phyloP scores from a whole-genome alignment of 2,797 vertebrate species.

The Manis javanica region DNA sequence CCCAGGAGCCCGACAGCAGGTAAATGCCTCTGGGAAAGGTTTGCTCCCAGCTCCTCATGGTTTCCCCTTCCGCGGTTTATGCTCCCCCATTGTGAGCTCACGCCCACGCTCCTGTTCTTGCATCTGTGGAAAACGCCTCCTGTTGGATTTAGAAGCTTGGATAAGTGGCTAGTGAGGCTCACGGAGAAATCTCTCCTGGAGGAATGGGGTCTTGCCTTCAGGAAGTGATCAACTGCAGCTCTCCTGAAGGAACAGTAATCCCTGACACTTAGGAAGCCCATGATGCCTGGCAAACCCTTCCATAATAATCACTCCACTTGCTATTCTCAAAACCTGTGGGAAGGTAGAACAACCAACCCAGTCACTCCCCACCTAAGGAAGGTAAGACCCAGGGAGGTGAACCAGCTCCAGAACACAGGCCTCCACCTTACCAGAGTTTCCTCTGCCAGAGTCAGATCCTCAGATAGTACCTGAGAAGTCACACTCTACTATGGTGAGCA shows the following conservation, averaged over 20 bases:
- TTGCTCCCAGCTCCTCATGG: fast-evolving
- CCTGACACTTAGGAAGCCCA: neutral
- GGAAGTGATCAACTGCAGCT: neutral
- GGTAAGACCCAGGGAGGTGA: neutral
- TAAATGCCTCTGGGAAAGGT: neutral
- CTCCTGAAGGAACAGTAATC: neutral
- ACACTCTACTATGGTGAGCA: neutral
- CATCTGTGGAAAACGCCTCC: neutral
- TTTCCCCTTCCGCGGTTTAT: fast-evolving
- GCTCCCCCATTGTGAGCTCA: neutral
- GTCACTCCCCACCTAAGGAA: neutral
- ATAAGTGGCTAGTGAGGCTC: neutral
- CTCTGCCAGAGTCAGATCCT: neutral
- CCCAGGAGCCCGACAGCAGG: no score
- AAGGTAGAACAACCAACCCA: neutral
- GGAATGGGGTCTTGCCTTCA: neutral
- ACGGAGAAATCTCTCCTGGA: neutral
- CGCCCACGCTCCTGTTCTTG: fast-evolving
- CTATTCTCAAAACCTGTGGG: neutral
- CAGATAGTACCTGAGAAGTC: neutral
- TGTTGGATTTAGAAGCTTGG: neutral
- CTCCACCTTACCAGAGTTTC: neutral
- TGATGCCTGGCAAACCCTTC: neutral
- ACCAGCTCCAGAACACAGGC: neutral
- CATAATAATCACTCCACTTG: no score